phyloP scores from a whole-genome alignment of 2,113 vertebrate species.

The Osmerus eperlanus region DNA sequence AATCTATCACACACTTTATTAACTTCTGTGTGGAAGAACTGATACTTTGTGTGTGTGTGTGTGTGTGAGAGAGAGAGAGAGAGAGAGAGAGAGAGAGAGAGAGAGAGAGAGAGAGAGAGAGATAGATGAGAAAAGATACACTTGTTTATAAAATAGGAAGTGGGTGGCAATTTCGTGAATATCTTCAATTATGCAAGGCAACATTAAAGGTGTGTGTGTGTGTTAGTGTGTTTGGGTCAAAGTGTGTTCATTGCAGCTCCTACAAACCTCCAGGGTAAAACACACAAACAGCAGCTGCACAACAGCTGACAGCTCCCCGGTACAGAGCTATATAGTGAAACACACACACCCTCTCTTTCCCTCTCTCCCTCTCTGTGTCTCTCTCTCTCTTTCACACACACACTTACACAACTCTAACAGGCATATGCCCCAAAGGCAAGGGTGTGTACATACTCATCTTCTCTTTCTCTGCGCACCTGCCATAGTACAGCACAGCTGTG shows the following conservation, averaged over 20 bases:
- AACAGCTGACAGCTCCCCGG: slow-evolving; percentile 48
- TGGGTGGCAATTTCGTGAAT: too few relatives aligned
- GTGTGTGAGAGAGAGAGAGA: neutral
- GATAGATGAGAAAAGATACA: too few relatives aligned
- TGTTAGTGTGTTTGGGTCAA: neutral
- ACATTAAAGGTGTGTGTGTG: neutral
- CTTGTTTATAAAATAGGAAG: too few relatives aligned
- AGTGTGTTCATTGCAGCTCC: neutral
- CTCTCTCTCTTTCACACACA: neutral
- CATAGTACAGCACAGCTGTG: slow-evolving; percentile 59
- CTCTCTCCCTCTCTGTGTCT: neutral
- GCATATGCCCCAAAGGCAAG: neutral
- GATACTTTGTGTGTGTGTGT: neutral
- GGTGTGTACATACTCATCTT: too few relatives aligned
- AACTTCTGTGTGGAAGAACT: neutral
- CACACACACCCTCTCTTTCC: neutral
- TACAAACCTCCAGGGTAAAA: slow-evolving; percentile 22
- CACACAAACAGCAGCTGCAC: slow-evolving; percentile 58
- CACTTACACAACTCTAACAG: neutral
- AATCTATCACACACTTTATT: neutral
- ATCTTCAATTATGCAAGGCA: too few relatives aligned
- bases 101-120: too few relatives aligned
- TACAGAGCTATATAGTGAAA: neutral
- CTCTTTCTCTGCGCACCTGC: slow-evolving; percentile 49
- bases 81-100: too few relatives aligned